phyloP scores from a whole-genome alignment of 2,797 vertebrate species.

The Rhabdophis nuchalis region DNA sequence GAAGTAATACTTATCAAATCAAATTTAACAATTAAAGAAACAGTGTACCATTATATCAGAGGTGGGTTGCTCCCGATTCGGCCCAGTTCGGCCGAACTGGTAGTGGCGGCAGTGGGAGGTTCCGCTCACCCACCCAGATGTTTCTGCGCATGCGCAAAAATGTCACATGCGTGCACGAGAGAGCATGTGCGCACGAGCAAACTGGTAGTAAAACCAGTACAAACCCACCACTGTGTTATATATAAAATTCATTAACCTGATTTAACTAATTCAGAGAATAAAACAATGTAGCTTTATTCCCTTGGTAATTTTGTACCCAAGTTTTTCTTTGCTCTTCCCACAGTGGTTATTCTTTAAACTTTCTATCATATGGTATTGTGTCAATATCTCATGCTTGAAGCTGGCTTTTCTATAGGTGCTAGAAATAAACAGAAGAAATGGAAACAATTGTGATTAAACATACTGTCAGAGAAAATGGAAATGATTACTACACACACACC shows the following conservation, averaged over 20 bases:
- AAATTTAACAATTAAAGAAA: not conserved
- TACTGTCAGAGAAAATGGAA: conserved; percentile 18
- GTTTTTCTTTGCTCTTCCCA: not conserved
- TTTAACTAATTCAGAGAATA: not conserved
- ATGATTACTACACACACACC: not conserved
- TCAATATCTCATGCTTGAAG: conserved; percentile 2
- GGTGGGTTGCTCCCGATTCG: too few relatives aligned
- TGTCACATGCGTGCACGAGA: too few relatives aligned
- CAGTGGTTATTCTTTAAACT: not conserved
- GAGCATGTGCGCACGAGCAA: too few relatives aligned
- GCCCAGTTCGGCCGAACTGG: too few relatives aligned
- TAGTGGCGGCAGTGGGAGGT: too few relatives aligned
- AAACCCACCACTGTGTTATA: not conserved
- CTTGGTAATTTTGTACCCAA: not conserved
- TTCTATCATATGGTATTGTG: conserved; percentile 47
- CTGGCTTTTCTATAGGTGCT: not conserved
- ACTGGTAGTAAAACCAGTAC: too few relatives aligned
- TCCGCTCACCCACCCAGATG: too few relatives aligned
- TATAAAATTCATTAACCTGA: not conserved
- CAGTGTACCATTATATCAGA: not conserved
- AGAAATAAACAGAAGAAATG: conserved; percentile 16
- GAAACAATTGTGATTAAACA: conserved; percentile 32
- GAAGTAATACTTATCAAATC: not conserved
- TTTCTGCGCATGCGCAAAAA: too few relatives aligned
- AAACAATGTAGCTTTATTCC: not conserved